Conservation (phyloP, 2,113 vertebrate species). For the Anseranas semipalmata region DNA sequence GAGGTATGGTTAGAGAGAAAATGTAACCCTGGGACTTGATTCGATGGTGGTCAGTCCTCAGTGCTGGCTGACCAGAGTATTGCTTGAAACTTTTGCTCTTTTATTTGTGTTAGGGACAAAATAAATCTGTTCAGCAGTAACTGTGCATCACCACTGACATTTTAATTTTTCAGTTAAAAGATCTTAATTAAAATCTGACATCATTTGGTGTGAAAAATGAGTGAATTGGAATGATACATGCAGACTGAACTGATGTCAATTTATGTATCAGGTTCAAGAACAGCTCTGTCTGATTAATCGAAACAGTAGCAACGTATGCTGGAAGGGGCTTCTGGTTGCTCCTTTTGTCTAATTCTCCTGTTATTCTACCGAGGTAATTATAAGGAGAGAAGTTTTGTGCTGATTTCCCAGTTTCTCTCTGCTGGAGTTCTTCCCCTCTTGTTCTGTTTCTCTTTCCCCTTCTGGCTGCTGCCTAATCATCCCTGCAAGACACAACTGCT, state of each 20-base stretch:
- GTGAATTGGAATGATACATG: not conserved
- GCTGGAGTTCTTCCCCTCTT: not conserved
- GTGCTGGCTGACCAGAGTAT: not conserved
- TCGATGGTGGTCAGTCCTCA: not conserved
- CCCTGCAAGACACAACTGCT: not conserved
- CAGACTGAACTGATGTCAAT: not conserved
- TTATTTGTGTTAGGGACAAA: not conserved
- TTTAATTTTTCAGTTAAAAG: slow-evolving; percentile 68
- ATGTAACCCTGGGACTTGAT: not conserved
- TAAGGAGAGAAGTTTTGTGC: not conserved
- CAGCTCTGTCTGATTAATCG: slow-evolving; percentile 1
- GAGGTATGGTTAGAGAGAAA: not conserved
- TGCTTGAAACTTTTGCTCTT: not conserved
- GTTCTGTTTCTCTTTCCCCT: not conserved
- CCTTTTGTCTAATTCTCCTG: not conserved
- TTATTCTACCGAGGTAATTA: not conserved
- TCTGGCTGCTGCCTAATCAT: not conserved
- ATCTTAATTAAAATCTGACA: slow-evolving; percentile 63
- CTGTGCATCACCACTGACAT: slow-evolving; percentile 36
- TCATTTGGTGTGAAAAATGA: slow-evolving; percentile 51
- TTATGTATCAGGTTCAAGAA: slow-evolving; percentile 8
- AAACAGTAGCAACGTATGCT: not conserved
- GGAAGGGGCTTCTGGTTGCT: not conserved
- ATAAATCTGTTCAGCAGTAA: slow-evolving; percentile 16
- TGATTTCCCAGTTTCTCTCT: not conserved